Base-by-base conservation (phyloP, 2,797 vertebrate genomes). In the Platyrinchus mystaceus region DNA sequence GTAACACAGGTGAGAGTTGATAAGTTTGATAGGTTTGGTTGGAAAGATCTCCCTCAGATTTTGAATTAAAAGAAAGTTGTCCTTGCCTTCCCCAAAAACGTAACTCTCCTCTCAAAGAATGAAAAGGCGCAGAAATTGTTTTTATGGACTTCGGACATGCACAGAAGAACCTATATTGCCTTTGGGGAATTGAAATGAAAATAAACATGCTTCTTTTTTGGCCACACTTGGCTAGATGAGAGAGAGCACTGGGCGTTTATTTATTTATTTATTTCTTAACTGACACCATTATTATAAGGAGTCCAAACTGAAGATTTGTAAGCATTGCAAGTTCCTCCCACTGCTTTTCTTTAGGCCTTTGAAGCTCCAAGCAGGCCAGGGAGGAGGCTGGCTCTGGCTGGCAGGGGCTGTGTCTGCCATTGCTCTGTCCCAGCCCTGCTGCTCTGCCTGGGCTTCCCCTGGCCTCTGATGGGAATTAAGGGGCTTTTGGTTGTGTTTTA, bases 391-490 rank as follows among this genome's bases (percentile, higher is more conserved):
- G 22, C 22, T 64, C 23, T 1, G 1, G 13, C 0, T 1, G 28
- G 28, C 55, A 87, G 27, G 6, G 62, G 2, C 36, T 0, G 0
- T 5, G 3, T 44, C 18, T 22, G 12, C 44, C 32, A 43, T 39
- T 4, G 5, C 44, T 4, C 23, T 79, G 21, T 10, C 58, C 53
- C 43, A 24, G 34, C 24, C 27, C 36, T 43, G 26, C 46, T 49
- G 14, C 12, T 80, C 34, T 5, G 28, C 13, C 28, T 37, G 55
- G 46, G 15, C 27, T 66, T 11, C 10, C 14, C 24, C 32, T 1
- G 1, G 41, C 18, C n/a, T 66, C 46, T 67, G 11, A 49, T 53
- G 44, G 56, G 14, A 77, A 76, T 92, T 53, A 24, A 36, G 19
- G 28, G n/a, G 5, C 2, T 79, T 94, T 62, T 9, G 5, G 27